Base-by-base conservation (phyloP, 2,888 invertebrate species). In the Mesoligia furuncula region DNA sequence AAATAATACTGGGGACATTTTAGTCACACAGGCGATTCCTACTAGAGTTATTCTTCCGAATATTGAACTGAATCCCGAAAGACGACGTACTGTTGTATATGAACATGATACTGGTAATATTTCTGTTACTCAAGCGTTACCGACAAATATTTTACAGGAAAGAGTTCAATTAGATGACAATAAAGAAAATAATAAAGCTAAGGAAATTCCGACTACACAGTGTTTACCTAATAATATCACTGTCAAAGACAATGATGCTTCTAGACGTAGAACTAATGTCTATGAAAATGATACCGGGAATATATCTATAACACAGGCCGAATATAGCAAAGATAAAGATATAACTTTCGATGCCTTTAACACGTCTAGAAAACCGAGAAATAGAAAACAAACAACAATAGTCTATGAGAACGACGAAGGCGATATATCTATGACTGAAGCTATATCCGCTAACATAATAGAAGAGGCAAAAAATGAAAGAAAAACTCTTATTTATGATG, bases 401-500 rank as follows among this genome's bases (percentile, higher is more conserved):
- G 71, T 75, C 54, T 85, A 66, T 70, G 66, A 80, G 36, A 73
- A 84, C 27, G 65, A 85, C 8, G 54, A 70, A n/a, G 59, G 72
- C 2, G 85, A 85, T 61, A 54, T 87, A 51, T 87, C 87, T 31
- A 85, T 81, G 48, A 90, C 90, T 24, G 84, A 90, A 86, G 84
- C 80, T 24, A 78, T 90, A 13, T 73, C 87, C n/a, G 71, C 68
- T n/a, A 88, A 88, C 59, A 66, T 85, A 65, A 79, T 89, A 36
- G 68, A 79, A 36, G 67, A 76, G 61, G 39, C 59, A 15, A 42
- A 20, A 11, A 59, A 72, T 45, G 78, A 79, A 54, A 71, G 70
- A 62, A 81, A 83, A 57, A 73, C 81, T 2, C 57, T 85, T 31
- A 36, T 82, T 13, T 90, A 73, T 66, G 77, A 89, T 4, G 74